Conservation (phyloP, 2,797 vertebrate species). For the Intellagama lesueurii region DNA sequence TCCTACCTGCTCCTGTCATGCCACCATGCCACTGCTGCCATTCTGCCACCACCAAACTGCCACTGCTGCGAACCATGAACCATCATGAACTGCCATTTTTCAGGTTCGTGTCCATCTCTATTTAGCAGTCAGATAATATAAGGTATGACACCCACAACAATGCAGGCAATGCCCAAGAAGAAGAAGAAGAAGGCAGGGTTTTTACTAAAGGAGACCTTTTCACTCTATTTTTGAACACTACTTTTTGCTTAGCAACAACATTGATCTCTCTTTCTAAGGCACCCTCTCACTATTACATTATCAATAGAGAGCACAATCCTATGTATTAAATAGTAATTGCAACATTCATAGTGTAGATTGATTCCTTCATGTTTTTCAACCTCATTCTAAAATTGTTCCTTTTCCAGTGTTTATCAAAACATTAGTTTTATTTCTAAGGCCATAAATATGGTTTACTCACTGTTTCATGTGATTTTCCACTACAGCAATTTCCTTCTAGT, state of each 20-base stretch:
- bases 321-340: not conserved
- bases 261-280: not conserved
- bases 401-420: not conserved
- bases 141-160: too few species aligned
- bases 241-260: not conserved
- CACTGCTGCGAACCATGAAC: not conserved
- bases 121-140: too few species aligned
- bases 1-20: too few species aligned
- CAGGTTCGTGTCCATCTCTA: too few species aligned
- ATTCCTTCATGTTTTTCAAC: not conserved
- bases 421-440: not conserved
- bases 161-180: too few species aligned
- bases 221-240: not conserved
- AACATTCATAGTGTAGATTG: not conserved
- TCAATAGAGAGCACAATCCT: not conserved
- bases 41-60: not conserved
- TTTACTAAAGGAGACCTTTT: too few species aligned
- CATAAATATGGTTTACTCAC: conserved; percentile 13
- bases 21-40: too few species aligned
- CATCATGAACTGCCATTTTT: not conserved
- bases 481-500: not conserved
- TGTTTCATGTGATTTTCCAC: conserved; percentile 18
- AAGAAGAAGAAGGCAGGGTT: too few species aligned
- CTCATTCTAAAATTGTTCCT: not conserved
- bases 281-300: not conserved